Base-by-base conservation (phyloP, 2,113 vertebrate species). In the Okapia johnstoni region DNA sequence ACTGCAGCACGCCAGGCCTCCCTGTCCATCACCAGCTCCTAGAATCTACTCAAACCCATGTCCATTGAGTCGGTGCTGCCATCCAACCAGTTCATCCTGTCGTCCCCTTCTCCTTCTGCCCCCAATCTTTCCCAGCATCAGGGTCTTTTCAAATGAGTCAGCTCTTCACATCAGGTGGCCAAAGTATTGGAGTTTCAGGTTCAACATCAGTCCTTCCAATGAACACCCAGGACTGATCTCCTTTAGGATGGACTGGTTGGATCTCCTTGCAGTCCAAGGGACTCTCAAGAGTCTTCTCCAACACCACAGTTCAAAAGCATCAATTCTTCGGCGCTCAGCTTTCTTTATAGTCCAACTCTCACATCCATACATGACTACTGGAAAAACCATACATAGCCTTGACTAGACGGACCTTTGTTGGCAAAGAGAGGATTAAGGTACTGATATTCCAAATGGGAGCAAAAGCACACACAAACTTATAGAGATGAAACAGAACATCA, bases 311-410 rank as follows among this genome's bases (percentile, higher is more conserved):
- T 66, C 63, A 36, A 66, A 21, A 66, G 63, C 33, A 66, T 66
- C 33, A 19, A 5, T 66, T 70, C 4, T 70, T 36, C 0, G 0
- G 9, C 1, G 2, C 9, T 36, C 63, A 6, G n/a, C 4, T 36
- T 70, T 70, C 63, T 70, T 70, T 6, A 70, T 1, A 70, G 63
- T 36, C n/a, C 17, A 36, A 23, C 17, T 36, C 63, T 6, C 9
- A 36, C 5, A 36, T 70, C 63, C 9, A 70, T 70, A 70, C n/a
- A 36, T 70, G 63, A 36, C 19, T 19, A 70, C 63, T 70, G 63
- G 63, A 70, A 70, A 70, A 70, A 21, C 63, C 63, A 36, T 11
- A 36, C 33, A 66, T 21, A 70, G n/a, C 63, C 19, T 36, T 70
- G n/a, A 70, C n/a, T 70, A 70, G n/a, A 36, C 12, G 63, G 63